phyloP scores from a whole-genome alignment of 2,113 vertebrate genomes.

The Serinus canaria region DNA sequence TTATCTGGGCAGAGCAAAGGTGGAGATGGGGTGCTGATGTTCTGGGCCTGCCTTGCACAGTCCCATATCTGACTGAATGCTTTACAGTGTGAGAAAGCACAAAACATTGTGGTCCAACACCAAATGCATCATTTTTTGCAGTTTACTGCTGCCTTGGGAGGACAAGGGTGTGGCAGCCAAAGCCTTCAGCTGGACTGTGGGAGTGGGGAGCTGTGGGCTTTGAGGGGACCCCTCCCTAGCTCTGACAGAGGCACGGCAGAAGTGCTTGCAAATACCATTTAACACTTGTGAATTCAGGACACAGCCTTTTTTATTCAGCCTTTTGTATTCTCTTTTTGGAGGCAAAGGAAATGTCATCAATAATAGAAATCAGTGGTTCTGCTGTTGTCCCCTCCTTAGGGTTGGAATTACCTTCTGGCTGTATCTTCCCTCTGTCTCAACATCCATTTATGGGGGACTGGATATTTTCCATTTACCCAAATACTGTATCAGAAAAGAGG shows the following conservation, averaged over 20 bases:
- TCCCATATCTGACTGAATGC: background rate
- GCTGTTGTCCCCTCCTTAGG: background rate
- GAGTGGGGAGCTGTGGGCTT: rapidly evolving
- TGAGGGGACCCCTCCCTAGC: background rate
- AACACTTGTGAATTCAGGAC: background rate
- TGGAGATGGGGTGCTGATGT: background rate
- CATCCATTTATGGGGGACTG: background rate
- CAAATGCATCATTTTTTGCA: background rate
- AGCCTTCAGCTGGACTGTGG: background rate
- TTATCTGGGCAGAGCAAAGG: background rate
- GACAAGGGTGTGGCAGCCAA: background rate
- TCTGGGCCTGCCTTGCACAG: background rate
- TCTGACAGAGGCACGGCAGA: background rate
- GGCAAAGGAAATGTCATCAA: background rate
- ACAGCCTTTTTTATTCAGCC: background rate
- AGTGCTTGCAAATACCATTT: background rate
- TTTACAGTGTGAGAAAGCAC: background rate
- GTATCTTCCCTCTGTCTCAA: background rate
- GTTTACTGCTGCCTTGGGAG: background rate
- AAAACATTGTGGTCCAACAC: background rate
- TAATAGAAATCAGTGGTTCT: background rate
- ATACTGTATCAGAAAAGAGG: background rate
- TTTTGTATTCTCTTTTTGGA: background rate
- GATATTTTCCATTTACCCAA: background rate
- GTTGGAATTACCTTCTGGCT: background rate